Evolutionary conservation across 2,113 vertebrate species (phyloP).

Genomic region (Oryctolagus cuniculus): mOryCun1.1 NC_091435.1:110634001-110634500

Average conservation of each 20-base stretch:
- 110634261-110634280: not conserved
- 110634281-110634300: not conserved
- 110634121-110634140: not conserved
- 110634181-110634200: slow-evolving; percentile 78
- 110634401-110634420: not conserved
- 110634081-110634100: slow-evolving; percentile 77
- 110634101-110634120: slow-evolving; percentile 10
- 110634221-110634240: not conserved
- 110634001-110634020: slow-evolving; percentile 4
- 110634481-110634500: not conserved
- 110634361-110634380: not conserved
- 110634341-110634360: not conserved
- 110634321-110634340: not conserved
- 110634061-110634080: slow-evolving; percentile 50
- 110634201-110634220: slow-evolving; percentile 47
- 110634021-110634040: not conserved
- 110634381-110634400: not conserved
- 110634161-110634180: slow-evolving; percentile 41
- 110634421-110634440: not conserved
- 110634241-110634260: not conserved
- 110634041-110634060: slow-evolving; percentile 49
- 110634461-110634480: not conserved
- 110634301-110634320: not conserved
- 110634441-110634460: not conserved
- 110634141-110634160: not conserved